These are phyloP conservation scores for Axea sp. DNA, from an alignment of 2,888 invertebrate genomes.

Conservation along the genomic window DNA sequence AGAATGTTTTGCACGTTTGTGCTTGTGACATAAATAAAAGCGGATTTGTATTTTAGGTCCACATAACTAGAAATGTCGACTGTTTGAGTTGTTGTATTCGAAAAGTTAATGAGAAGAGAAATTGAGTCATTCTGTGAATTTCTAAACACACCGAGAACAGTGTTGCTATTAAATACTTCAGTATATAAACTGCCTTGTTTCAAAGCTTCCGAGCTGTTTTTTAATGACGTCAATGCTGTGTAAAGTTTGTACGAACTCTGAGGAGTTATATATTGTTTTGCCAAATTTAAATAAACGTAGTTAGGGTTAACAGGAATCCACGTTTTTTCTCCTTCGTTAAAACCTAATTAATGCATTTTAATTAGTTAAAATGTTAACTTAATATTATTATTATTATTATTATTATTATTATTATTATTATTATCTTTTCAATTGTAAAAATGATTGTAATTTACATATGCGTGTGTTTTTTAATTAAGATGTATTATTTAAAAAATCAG, in stretches of 20 bases:
- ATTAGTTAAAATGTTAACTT: too few relatives aligned
- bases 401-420: too few relatives aligned
- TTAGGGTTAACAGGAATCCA: slow-evolving; percentile 86
- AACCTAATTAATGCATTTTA: too few relatives aligned
- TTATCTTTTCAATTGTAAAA: too few relatives aligned
- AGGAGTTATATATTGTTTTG: slow-evolving; percentile 78
- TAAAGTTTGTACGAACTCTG: slow-evolving; percentile 85
- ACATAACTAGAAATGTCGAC: slow-evolving; percentile 81
- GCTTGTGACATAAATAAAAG: slow-evolving; percentile 80
- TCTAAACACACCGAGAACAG: slow-evolving; percentile 61
- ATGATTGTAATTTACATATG: too few relatives aligned
- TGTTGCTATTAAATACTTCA: slow-evolving; percentile 80
- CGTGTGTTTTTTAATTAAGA: too few relatives aligned
- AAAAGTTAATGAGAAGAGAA: slow-evolving; percentile 74
- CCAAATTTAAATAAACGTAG: slow-evolving; percentile 82
- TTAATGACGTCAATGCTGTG: slow-evolving; percentile 81
- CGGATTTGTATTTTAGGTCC: slow-evolving; percentile 79
- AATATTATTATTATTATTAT: too few relatives aligned
- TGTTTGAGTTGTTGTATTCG: slow-evolving; percentile 78
- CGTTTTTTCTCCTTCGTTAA: slow-evolving; percentile 80
- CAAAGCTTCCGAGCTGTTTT: slow-evolving; percentile 78
- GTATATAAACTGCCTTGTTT: slow-evolving; percentile 80
- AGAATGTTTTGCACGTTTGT: slow-evolving; percentile 80
- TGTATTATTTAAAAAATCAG: neutral
- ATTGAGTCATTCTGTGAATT: slow-evolving; percentile 26